Evolutionary conservation across 2,113 vertebrate genomes (phyloP).

Genomic region (Poeciliopsis turrubarensis): DNA sequence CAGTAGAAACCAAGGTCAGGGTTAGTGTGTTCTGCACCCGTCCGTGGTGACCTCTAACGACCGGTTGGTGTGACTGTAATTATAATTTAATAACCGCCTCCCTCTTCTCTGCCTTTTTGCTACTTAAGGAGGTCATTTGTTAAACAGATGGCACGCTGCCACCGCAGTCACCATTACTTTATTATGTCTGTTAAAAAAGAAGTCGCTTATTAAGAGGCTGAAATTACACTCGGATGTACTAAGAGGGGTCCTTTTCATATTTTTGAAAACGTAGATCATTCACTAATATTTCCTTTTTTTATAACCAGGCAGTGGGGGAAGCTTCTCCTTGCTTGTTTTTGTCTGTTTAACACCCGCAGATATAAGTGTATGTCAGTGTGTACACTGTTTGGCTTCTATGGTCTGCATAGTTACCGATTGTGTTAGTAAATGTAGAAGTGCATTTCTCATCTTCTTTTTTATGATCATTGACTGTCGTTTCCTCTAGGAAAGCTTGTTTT

Average conservation of each 20-base stretch:
- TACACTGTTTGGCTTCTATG: not conserved
- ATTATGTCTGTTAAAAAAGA: constrained; percentile 3
- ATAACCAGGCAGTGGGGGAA: not conserved
- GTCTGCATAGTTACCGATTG: not conserved
- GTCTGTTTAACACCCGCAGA: not conserved
- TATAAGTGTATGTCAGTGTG: not conserved
- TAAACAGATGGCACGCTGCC: not conserved
- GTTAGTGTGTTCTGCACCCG: constrained; percentile 19
- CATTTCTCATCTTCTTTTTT: not conserved
- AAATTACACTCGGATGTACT: not conserved
- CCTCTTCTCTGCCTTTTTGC: not conserved
- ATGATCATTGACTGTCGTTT: not conserved
- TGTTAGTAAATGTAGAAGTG: not conserved
- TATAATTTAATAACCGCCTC: constrained; percentile 18
- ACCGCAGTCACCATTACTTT: not conserved
- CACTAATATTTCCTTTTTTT: not conserved
- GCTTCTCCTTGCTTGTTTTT: not conserved
- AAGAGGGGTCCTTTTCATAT: too few species aligned
- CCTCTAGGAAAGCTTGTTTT: too few species aligned
- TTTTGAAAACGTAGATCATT: not conserved
- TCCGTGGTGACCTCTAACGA: constrained; percentile 32
- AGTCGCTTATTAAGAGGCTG: not conserved
- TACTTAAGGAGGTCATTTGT: constrained; percentile 2
- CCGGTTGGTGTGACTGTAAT: constrained; percentile 15
- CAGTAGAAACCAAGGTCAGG: constrained; percentile 9